These are phyloP conservation scores for Noctua comes DNA, from an alignment of 2,888 invertebrate species.

Conservation along the genomic window DNA sequence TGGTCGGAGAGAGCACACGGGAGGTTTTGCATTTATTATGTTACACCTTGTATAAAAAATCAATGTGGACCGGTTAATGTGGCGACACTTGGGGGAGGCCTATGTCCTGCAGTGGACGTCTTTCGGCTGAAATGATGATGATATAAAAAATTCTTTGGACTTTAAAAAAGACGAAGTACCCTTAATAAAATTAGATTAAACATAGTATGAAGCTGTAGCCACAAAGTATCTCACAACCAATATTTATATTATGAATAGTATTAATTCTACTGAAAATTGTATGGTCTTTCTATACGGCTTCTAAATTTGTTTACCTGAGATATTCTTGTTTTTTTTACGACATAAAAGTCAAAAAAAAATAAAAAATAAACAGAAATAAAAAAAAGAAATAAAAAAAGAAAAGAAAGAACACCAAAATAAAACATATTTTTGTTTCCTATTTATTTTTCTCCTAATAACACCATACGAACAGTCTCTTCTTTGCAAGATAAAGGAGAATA, in stretches of 20 bases:
- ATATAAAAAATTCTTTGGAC: not conserved
- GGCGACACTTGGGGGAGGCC: too few relatives aligned
- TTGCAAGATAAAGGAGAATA: conserved; percentile 30
- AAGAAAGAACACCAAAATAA: too few relatives aligned
- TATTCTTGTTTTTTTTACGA: not conserved
- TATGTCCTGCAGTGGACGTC: too few relatives aligned
- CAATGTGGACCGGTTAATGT: too few relatives aligned
- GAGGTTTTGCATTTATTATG: too few relatives aligned
- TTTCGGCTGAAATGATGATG: too few relatives aligned
- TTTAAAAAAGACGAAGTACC: not conserved
- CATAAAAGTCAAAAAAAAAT: too few relatives aligned
- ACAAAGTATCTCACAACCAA: not conserved
- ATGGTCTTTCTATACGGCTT: not conserved
- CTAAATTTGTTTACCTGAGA: not conserved
- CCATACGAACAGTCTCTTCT: not conserved
- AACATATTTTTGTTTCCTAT: not conserved
- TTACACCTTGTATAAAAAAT: too few relatives aligned
- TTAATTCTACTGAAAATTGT: not conserved
- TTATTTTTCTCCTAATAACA: not conserved
- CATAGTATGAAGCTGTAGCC: not conserved
- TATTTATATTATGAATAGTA: not conserved
- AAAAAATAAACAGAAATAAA: too few relatives aligned
- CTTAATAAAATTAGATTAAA: not conserved
- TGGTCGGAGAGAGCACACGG: too few relatives aligned
- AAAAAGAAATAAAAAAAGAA: too few relatives aligned